phyloP scores from a whole-genome alignment of 2,888 invertebrate genomes.

The Itoplectis maculator region DNA sequence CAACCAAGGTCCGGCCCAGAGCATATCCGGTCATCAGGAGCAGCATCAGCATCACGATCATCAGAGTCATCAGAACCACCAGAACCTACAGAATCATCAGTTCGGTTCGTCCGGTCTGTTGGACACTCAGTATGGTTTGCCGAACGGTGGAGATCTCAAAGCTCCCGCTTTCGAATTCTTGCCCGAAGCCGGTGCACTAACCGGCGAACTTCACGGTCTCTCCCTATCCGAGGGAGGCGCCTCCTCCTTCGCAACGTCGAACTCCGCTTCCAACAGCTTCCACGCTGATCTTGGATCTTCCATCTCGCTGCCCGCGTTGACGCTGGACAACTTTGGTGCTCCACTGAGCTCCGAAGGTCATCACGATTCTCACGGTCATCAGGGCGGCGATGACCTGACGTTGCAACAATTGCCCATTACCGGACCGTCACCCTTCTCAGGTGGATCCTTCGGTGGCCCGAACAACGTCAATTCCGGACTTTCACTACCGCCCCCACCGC shows the following conservation, averaged over 20 bases:
- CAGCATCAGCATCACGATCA: conserved; percentile 42
- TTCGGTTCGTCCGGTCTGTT: conserved; percentile 64
- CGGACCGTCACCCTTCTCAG: conserved; percentile 60
- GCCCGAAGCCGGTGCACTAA: conserved; percentile 70
- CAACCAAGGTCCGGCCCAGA: conserved; percentile 74
- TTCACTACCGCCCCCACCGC: conserved; percentile 59
- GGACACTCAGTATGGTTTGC: conserved; percentile 68
- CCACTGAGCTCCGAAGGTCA: conserved; percentile 42
- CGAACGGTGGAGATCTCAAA: conserved; percentile 64
- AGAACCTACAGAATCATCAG: conserved; percentile 70
- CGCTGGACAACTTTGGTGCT: conserved; percentile 62
- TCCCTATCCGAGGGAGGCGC: conserved; percentile 62
- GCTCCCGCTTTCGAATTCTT: conserved; percentile 73
- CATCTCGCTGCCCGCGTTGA: conserved; percentile 35
- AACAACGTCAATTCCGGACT: conserved; percentile 40
- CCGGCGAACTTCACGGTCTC: conserved; percentile 65
- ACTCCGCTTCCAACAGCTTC: conserved; percentile 38
- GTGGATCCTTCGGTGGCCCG: conserved; percentile 59
- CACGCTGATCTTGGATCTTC: conserved; percentile 36
- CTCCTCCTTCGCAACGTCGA: conserved; percentile 49
- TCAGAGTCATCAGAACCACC: conserved; percentile 58
- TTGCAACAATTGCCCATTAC: conserved; percentile 74
- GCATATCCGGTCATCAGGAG: conserved; percentile 57
- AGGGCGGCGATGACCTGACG: conserved; percentile 70
- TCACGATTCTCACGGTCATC: conserved; percentile 62